A percentile compares a stretch with the other conserved stretches of the same genome.
These are phyloP conservation scores for Trichonephila inaurata DNA, from an alignment of 1,140 invertebrate species.

Conservation along the genomic window DNA sequence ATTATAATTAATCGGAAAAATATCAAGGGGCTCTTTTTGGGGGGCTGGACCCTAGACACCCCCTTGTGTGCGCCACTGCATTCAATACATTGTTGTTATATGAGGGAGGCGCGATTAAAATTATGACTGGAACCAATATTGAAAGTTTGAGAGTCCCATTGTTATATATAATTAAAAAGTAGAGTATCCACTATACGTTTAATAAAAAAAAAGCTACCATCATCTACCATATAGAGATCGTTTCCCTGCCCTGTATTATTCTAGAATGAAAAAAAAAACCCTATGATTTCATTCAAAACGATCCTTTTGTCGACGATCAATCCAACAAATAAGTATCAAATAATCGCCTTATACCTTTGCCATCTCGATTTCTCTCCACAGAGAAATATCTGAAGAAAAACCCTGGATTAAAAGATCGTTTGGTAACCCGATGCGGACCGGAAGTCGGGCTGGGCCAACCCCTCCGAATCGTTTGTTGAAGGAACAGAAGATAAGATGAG, in stretches of 20 bases:
- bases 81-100: no score
- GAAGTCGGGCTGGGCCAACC: no score
- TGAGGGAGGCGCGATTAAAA: no score
- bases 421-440: neutral
- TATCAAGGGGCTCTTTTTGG: no score
- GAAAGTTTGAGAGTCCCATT: no score
- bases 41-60: no score
- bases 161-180: no score
- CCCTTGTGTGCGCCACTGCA: no score
- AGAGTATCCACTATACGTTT: no score
- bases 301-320: neutral
- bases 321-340: conserved; percentile 8
- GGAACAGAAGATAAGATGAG: neutral
- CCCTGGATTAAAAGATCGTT: neutral
- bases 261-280: neutral
- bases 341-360: neutral
- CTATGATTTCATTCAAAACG: neutral
- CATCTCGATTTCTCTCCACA: neutral
- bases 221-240: neutral
- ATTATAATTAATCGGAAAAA: no score
- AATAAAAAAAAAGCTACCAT: neutral
- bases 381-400: neutral
- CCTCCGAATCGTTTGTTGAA: neutral
- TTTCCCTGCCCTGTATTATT: neutral
- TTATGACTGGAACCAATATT: no score